phyloP scores from a whole-genome alignment of 2,888 invertebrate species.

The Apodemia duryi region DNA sequence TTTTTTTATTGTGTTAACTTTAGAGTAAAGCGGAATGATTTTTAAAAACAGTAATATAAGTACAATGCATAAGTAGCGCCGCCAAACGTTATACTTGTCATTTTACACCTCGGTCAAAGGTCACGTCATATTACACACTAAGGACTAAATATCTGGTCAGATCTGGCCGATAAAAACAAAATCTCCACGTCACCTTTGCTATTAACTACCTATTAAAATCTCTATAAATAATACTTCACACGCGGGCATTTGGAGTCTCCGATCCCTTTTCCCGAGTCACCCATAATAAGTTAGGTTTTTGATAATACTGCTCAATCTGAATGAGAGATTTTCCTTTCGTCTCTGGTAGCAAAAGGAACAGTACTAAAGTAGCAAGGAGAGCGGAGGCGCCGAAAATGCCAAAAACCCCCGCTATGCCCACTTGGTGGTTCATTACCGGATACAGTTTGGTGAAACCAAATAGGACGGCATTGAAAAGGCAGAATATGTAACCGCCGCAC shows the following conservation, averaged over 20 bases:
- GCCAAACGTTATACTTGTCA: neutral
- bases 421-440: slow-evolving; percentile 77
- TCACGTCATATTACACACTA: neutral
- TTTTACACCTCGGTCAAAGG: neutral
- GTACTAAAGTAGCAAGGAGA: slow-evolving; percentile 80
- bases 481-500: slow-evolving; percentile 86
- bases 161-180: neutral
- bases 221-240: slow-evolving; percentile 21
- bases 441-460: slow-evolving; percentile 86
- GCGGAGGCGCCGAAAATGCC: slow-evolving; percentile 84
- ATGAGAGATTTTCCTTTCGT: slow-evolving; percentile 85
- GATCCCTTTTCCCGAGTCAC: slow-evolving; percentile 62
- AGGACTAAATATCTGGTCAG: neutral
- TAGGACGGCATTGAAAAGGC: slow-evolving; percentile 83
- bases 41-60: too few relatives aligned
- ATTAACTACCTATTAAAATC: slow-evolving; percentile 6
- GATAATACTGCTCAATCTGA: slow-evolving; percentile 89
- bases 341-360: slow-evolving; percentile 85
- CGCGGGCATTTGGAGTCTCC: slow-evolving; percentile 51
- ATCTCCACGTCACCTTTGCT: neutral
- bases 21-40: too few relatives aligned
- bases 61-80: neutral
- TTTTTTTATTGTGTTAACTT: too few relatives aligned
- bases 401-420: slow-evolving; percentile 85
- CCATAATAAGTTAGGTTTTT: slow-evolving; percentile 82